Evolutionary conservation across 2,113 vertebrate species (phyloP), one percentile per base, ranked within the genome.

Genomic region (Phainopepla nitens): DNA sequence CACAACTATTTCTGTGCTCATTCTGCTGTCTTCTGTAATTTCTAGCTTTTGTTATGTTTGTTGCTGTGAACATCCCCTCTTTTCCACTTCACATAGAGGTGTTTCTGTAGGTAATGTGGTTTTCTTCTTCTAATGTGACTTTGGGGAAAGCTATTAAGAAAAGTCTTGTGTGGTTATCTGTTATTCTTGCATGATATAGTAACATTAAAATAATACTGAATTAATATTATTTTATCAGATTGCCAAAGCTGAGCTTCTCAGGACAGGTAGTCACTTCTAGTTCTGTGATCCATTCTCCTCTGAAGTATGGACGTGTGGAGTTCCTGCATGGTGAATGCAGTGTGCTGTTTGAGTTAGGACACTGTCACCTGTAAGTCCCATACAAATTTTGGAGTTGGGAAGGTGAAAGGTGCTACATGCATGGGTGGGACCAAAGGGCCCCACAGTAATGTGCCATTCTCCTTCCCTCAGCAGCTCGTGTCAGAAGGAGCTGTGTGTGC

Each of bases 381-480:
- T 24, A 16, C 11, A 8, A 6, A 2, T 39, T 35, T 42, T 75
- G 49, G 15, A 51, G 28, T 0, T 82, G 73, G 23, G 35, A 28
- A 23, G 27, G 44, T 36, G 33, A 54, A 28, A 23, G 27, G 44
- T 36, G 33, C 50, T 69, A 51, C 2, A 0, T 42, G 45, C 23
- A 6, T 14, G 28, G 6, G 10, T 36, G 56, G 11, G 42, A 42
- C 28, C 15, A 12, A 5, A 57, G 45, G 28, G 7, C 27, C 14
- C 22, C 19, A 2, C 2, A 0, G 2, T 15, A 13, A 18, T 3
- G 22, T 1, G 1, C 9, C 8, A 1, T 66, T 84, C 17, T 22
- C 33, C 9, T 81, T 56, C 41, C 14, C 13, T 2, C 21, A 16
- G 54, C 41, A 60, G 73, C 78, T 69, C 0, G 0, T 36, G 49